Percentiles rank a stretch among this genome's conserved stretches.
Conservation (phyloP, 1,140 invertebrate genomes). For the Hypothenemus hampei region DNA sequence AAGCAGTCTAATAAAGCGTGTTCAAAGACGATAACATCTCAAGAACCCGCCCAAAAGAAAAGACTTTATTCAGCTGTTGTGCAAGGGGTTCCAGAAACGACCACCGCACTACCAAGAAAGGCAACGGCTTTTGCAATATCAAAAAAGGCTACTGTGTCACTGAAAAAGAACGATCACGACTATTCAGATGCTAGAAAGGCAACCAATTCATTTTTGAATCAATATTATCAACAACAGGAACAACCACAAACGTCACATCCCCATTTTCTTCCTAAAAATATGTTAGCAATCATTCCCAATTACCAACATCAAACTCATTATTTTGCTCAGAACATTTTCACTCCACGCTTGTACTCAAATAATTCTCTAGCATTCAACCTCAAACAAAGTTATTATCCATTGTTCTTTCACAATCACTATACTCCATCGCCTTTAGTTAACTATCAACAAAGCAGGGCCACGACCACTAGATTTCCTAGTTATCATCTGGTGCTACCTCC, state of each 20-base stretch:
- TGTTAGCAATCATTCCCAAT: background rate
- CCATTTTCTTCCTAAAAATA: background rate
- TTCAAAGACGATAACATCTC: background rate
- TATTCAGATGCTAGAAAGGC: too few species aligned
- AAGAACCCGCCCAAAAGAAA: background rate
- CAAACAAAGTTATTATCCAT: slow-evolving; percentile 11
- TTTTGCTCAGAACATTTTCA: background rate
- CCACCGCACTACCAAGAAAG: too few species aligned
- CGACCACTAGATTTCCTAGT: background rate
- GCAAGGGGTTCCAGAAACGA: too few species aligned
- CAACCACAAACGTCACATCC: background rate
- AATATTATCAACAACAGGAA: too few species aligned
- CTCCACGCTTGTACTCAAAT: background rate
- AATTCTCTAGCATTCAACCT: slow-evolving; percentile 8
- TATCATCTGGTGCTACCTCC: slow-evolving; percentile 13
- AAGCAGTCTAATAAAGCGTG: slow-evolving; percentile 8
- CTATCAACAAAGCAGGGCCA: background rate
- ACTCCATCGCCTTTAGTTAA: background rate
- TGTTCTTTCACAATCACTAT: slow-evolving; percentile 9
- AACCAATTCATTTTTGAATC: too few species aligned
- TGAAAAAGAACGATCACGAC: too few species aligned
- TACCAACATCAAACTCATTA: background rate
- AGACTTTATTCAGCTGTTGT: slow-evolving; percentile 37
- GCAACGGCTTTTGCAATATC: too few species aligned
- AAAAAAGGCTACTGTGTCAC: too few species aligned